Base-by-base conservation (phyloP, 2,888 invertebrate species). In the Clepsis dumicolana region DNA sequence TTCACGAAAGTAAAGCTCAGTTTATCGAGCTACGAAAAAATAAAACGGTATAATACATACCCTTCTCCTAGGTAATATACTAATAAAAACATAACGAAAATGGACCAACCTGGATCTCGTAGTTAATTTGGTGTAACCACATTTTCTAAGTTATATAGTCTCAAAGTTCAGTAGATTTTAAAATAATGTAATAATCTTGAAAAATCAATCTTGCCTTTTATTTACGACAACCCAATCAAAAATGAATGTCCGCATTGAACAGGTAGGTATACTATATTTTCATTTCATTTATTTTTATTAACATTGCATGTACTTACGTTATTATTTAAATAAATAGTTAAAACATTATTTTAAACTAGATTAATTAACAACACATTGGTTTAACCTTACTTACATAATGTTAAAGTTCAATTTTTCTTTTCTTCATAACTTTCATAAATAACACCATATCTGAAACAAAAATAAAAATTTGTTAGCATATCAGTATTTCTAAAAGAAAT, bases 351-450 rank as follows among this genome's bases (percentile, higher is more conserved):
- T 44, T 44, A 57, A 7, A 59, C 16, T 27, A 16, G 4, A 27
- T 59, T 59, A 41, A 35, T 1, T 35, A 10, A 24, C 29, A 41
- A 29, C 18, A 61, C 14, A 54, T n/a, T 27, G 2, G 1, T 54
- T 71, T 72, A 73, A 24, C 71, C 4, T 48, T 56, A 73, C 69
- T 64, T 70, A 72, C 70, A 63, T 71, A 56, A 38, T 10, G 27
- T 79, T 81, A 87, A 21, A 71, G 61, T 14, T 87, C 85, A 71
- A 77, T 82, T 80, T 87, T 90, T 80, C 94, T 95, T 85, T 97
- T 98, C 85, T 96, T 98, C 93, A 97, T 97, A 52, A 98, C 94
- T 91, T 97, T 97, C 97, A 98, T 98, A 83, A 98, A 98, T 48
- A 98, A 91, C 63, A 98, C 97, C 98, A 98, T 98, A 93, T 96